Evolutionary conservation across 2,797 vertebrate genomes (phyloP).

Genomic region (Ciconia nigra): DNA sequence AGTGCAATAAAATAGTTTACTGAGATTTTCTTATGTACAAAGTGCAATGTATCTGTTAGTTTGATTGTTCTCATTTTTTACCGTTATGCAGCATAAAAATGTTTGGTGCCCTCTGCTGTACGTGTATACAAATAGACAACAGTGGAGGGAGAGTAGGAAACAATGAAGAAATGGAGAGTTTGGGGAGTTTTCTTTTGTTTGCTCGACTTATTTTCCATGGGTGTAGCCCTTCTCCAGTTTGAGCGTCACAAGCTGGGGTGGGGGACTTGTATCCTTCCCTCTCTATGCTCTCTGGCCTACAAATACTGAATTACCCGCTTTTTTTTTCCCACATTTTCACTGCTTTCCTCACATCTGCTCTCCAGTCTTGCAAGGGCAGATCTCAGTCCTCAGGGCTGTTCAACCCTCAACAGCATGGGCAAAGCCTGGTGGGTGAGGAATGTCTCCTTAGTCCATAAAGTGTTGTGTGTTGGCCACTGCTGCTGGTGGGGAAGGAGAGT

Average conservation of each 20-base stretch:
- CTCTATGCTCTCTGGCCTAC: not conserved
- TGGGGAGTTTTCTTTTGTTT: not conserved
- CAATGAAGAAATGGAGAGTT: not conserved
- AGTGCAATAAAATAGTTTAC: not conserved
- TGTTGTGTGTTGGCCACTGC: not conserved
- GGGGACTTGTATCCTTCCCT: not conserved
- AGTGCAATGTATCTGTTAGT: not conserved
- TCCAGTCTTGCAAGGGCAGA: not conserved
- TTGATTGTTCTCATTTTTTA: not conserved
- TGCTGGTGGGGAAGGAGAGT: not conserved
- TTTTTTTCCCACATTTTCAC: not conserved
- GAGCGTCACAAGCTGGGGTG: not conserved
- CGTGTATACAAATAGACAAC: not conserved
- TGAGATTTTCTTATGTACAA: not conserved
- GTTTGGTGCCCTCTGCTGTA: not conserved
- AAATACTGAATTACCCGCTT: not conserved
- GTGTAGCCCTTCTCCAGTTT: not conserved
- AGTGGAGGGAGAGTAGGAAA: not conserved
- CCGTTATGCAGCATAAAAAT: not conserved
- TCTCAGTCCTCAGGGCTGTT: not conserved
- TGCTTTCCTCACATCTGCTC: not conserved
- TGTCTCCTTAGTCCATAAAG: not conserved
- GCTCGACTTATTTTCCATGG: not conserved
- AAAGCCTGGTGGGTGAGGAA: not conserved
- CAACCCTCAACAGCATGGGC: not conserved